Conservation (phyloP, 2,113 vertebrate genomes). For the Gasterosteus aculeatus region DNA sequence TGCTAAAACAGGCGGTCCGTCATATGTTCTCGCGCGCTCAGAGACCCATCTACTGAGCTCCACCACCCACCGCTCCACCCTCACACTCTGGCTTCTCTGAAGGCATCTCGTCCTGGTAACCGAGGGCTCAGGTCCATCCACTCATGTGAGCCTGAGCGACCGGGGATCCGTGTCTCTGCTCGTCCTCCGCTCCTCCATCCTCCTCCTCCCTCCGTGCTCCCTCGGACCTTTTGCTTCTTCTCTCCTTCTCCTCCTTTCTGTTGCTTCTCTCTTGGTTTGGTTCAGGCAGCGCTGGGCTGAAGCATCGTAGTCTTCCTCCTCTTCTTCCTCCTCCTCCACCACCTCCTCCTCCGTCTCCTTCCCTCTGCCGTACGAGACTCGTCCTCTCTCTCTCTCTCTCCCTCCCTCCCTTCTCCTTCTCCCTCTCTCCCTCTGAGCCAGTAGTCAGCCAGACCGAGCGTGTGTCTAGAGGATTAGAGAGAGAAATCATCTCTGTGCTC, state of each 20-base stretch:
- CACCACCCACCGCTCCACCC: constrained; percentile 46
- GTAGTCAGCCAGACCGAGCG: constrained; percentile 73
- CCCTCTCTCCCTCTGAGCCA: constrained; percentile 47
- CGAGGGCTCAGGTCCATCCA: constrained; percentile 48
- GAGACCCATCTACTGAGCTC: constrained; percentile 45
- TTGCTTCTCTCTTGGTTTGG: constrained; percentile 54
- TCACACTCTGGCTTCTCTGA: constrained; percentile 53
- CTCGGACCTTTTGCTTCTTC: constrained; percentile 1
- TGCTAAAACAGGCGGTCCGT: constrained; percentile 55
- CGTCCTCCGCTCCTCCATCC: constrained; percentile 54
- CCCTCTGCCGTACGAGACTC: constrained; percentile 21
- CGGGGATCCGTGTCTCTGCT: constrained; percentile 33
- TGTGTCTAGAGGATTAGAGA: constrained; percentile 82
- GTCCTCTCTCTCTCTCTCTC: neutral
- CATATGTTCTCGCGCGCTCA: constrained; percentile 36
- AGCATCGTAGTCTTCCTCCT: constrained; percentile 45
- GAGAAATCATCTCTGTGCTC: constrained; percentile 77
- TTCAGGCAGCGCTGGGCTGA: constrained; percentile 49
- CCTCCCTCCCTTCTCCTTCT: constrained; percentile 40
- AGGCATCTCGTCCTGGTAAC: constrained; percentile 57
- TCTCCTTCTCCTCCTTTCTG: constrained; percentile 37
- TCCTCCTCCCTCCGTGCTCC: constrained; percentile 24
- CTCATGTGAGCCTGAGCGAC: constrained; percentile 58
- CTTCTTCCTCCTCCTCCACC: constrained; percentile 13
- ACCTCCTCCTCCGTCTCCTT: constrained; percentile 26